A percentile compares a stretch with the other conserved stretches of the same genome.
Conservation (phyloP, 2,113 vertebrate genomes). For the Halichoerus grypus region DNA sequence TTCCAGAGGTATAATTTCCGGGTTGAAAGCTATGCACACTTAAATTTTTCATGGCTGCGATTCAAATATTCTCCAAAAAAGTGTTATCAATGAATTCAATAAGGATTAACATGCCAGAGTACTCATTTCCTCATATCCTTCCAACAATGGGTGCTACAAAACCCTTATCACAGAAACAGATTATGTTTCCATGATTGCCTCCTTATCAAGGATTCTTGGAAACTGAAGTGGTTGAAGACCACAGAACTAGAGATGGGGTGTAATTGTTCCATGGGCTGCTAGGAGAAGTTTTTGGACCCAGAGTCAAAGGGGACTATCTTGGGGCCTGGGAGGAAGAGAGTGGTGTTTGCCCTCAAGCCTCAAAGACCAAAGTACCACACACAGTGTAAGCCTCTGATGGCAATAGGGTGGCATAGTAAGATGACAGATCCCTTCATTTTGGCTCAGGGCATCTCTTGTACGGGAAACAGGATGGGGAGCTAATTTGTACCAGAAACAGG, state of each 20-base stretch:
- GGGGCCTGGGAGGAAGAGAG: not conserved
- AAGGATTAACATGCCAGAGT: not conserved
- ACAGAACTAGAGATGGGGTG: not conserved
- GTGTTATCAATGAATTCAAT: not conserved
- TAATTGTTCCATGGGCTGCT: not conserved
- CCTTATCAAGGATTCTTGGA: not conserved
- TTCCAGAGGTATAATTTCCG: not conserved
- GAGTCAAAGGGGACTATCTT: not conserved
- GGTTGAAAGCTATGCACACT: not conserved
- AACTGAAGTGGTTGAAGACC: not conserved
- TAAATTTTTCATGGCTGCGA: conserved; percentile 18
- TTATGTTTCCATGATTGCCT: not conserved
- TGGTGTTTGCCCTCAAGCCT: not conserved
- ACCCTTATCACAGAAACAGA: not conserved
- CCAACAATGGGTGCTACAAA: not conserved
- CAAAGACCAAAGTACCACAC: not conserved
- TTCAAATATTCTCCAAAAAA: not conserved
- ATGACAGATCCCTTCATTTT: not conserved
- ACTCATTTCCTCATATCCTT: conserved; percentile 6
- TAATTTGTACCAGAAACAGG: not conserved
- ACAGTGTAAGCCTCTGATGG: not conserved
- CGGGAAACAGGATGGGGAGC: not conserved
- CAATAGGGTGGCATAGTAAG: not conserved
- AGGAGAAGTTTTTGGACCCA: not conserved
- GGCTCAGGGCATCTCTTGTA: not conserved